phyloP scores from a whole-genome alignment of 2,888 invertebrate genomes.

The Spodoptera exigua region DNA sequence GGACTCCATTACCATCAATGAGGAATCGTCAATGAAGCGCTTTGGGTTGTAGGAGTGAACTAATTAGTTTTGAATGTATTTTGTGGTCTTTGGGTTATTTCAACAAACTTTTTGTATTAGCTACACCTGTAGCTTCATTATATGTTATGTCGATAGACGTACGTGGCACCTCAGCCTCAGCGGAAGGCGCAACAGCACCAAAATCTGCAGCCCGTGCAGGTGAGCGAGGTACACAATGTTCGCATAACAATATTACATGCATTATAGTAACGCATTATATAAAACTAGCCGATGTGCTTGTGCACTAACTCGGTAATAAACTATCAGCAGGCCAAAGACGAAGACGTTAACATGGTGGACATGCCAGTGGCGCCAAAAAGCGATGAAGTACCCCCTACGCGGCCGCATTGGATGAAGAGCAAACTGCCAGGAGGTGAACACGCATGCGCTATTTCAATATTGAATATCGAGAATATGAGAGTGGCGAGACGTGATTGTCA shows the following conservation, averaged over 20 bases:
- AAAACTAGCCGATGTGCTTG: no score
- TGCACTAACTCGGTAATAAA: no score
- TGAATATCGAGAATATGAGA: background rate
- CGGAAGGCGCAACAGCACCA: constrained; percentile 31
- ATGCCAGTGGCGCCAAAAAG: constrained; percentile 13
- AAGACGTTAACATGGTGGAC: constrained; percentile 31
- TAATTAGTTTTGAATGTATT: constrained; percentile 8
- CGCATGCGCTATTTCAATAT: background rate
- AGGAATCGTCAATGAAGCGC: background rate
- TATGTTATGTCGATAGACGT: constrained; percentile 34
- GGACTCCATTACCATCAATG: constrained; percentile 6
- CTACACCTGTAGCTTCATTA: constrained; percentile 10
- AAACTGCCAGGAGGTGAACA: constrained; percentile 74
- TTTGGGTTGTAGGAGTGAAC: constrained; percentile 9
- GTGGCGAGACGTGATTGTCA: no score
- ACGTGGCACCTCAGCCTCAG: constrained; percentile 27
- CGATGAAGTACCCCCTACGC: constrained; percentile 38
- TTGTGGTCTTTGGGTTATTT: constrained; percentile 4
- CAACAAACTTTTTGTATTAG: background rate
- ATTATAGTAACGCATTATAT: no score
- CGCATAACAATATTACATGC: no score
- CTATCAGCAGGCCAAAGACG: constrained; percentile 5
- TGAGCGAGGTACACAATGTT: constrained; percentile 15
- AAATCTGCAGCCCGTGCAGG: constrained; percentile 23
- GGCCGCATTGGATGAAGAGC: constrained; percentile 77